Base-by-base conservation (phyloP, 1,140 invertebrate species). In the Ridgeia piscesae region DNA sequence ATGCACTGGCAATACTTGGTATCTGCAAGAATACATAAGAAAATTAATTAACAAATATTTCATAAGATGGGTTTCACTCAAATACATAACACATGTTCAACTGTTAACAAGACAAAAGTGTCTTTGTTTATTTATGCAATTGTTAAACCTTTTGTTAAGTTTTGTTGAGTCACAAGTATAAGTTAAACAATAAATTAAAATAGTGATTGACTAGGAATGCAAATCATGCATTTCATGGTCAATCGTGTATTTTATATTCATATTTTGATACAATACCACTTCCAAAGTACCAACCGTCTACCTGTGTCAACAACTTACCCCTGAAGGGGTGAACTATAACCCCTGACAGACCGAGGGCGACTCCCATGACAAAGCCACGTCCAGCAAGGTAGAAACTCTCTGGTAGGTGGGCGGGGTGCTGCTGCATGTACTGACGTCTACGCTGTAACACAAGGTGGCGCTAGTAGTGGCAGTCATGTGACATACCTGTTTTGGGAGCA, bases 311-410 rank as follows among this genome's bases (percentile, higher is more conserved):
- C 27, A 77, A 77, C 77, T 96, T 95, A 97, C 97, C 97, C 95
- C 97, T 97, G 42, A 97, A 96, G 35, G 97, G 97, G 93, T 97
- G 97, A 1, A 97, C 97, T 21, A 97, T 96, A 35, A 98, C 96
- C 14, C 97, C 97, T 2, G 97, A 97, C 6, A 98, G 95, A 33
- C 97, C 97, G 1, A 97, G 95, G 33, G 97, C 97, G 0, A 97
- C 97, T 34, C 97, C 97, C 91, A 97, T 96, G 8, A 97, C 96
- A 95, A 97, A 97, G 0, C 96, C 97, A 93, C 96, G 96, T 93
- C 97, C 96, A 1, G 96, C 96, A 88, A 96, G 95, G 34, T 97
- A 94, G 34, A 97, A 95, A 31, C 96, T 96, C 91, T 96, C 96
- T 0, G 97, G 97, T 1, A 97, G 95, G 93, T 97, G 96, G 89